Base-by-base conservation (phyloP, 2,888 invertebrate species). In the Nemotelus pantherinus region DNA sequence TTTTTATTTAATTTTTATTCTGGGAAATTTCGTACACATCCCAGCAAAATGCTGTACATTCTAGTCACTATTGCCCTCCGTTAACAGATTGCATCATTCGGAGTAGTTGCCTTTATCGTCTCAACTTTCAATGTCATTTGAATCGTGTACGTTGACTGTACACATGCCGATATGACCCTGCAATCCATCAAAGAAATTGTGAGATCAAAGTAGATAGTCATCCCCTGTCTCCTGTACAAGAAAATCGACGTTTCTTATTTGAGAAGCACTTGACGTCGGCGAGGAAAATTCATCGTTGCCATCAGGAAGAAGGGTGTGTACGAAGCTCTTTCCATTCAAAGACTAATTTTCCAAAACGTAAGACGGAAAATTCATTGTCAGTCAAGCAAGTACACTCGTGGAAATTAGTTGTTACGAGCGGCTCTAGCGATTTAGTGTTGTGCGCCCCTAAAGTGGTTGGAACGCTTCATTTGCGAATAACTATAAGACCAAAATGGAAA, bases 261-360 rank as follows among this genome's bases (percentile, higher is more conserved):
- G 79, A 77, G 71, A 65, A 79, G 77, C 79, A 77, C 79, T 79
- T 77, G 77, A 79, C 64, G 47, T 4, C 43, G 53, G 63, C 50
- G 71, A 77, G 77, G 79, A 76, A 79, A 79, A 79, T 77, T 68
- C 77, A 77, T 77, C 77, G 70, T 71, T 55, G 55, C 53, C 71
- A 55, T 43, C 25, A 70, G 41, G 2, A 70, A 55, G 53, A 63
- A 77, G 76, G 77, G 70, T 75, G 75, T 76, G 77, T 70, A 63
- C 77, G 63, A 67, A 57, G 76, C 50, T 65, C 64, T 65, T 63
- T 44, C 7, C 48, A n/a, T 76, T 55, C 65, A 6, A 72, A 58
- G 41, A 74, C 67, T 55, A 67, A 65, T 58, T 77, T 77, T 77
- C 74, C 74, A 60, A 74, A 60, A 41, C 63, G 44, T 70, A 70